Percentiles rank a stretch among this genome's conserved stretches.
These are phyloP conservation scores for Chymomyza amoena DNA, from an alignment of 2,888 invertebrate genomes.

Conservation along the genomic window DNA sequence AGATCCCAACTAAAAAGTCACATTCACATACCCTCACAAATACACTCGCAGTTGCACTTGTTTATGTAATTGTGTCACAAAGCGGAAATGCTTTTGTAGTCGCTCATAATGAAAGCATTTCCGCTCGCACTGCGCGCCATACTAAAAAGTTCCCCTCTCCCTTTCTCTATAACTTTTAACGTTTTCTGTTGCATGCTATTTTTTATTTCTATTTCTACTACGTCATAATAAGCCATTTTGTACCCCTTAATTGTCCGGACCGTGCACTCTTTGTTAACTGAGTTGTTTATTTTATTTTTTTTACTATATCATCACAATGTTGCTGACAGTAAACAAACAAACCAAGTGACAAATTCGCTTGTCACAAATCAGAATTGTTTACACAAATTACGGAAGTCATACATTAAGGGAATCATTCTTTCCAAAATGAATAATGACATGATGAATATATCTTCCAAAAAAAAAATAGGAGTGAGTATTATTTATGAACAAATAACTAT, in stretches of 20 bases:
- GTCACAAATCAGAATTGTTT: slow-evolving; percentile 65
- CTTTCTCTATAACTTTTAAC: background rate
- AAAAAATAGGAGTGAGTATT: slow-evolving; percentile 67
- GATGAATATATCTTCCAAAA: slow-evolving; percentile 43
- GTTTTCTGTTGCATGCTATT: background rate
- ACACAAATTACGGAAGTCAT: slow-evolving; percentile 55
- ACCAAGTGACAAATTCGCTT: slow-evolving; percentile 64
- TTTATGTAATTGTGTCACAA: slow-evolving; percentile 20
- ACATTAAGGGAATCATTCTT: background rate
- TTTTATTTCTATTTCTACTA: background rate
- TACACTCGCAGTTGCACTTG: slow-evolving; percentile 9
- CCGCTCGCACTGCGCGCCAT: slow-evolving; percentile 7
- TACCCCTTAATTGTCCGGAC: background rate
- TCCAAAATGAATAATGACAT: background rate
- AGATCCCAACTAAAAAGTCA: background rate
- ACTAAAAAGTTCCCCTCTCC: background rate
- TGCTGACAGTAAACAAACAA: background rate
- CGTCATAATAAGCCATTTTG: background rate
- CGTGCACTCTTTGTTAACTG: background rate
- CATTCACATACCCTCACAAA: slow-evolving; percentile 30
- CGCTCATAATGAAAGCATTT: slow-evolving; percentile 38
- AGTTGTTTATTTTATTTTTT: background rate
- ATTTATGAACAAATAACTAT: slow-evolving; percentile 48
- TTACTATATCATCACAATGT: too few relatives aligned
- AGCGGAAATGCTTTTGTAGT: slow-evolving; percentile 47